Base-by-base conservation (phyloP, 2,888 invertebrate genomes). In the Kuschelorhynchus macadamiae region DNA sequence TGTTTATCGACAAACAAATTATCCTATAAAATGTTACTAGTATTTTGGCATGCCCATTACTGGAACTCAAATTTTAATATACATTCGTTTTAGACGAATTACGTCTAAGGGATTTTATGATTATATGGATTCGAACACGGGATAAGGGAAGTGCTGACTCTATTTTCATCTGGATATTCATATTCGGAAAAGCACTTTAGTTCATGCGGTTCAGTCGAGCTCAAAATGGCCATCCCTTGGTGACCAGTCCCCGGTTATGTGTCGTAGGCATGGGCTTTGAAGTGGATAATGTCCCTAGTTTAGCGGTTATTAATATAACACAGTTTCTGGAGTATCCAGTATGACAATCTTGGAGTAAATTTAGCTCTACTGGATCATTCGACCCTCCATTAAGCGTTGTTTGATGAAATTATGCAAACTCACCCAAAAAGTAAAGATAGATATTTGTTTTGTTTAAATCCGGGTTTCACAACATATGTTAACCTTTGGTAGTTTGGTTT, bases 301-400 rank as follows among this genome's bases (percentile, higher is more conserved):
- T 46, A 63, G 61, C 44, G 47, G 55, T 55, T 63, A 63, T 55
- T 63, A 63, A 63, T 63, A 47, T 50, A 63, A 63, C 46, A 55
- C 46, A 53, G 42, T 63, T 46, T 46, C 53, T 39, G n/a, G 33
- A 36, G 55, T 36, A 12, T 42, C 30, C 55, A 7, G n/a, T 33
- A 17, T 47, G 47, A 46, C 63, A 46, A 44, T 39, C 55, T 36
- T 47, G 21, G 17, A 55, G 55, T 53, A 63, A 44, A 63, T 53
- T 20, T 32, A 21, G 42, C 55, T 36, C 36, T 42, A 32, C 30
- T 42, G 50, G n/a, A 56, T 47, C 17, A 50, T 33, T 42, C 21
- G 57, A 44, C 65, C 65, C 52, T 65, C 53, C 65, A 59, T 65
- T 59, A 65, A 50, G 20, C 42, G n/a, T 36, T 36, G 57, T 50